Conservation (phyloP, 2,888 invertebrate genomes). For the Tenthredo amoena region DNA sequence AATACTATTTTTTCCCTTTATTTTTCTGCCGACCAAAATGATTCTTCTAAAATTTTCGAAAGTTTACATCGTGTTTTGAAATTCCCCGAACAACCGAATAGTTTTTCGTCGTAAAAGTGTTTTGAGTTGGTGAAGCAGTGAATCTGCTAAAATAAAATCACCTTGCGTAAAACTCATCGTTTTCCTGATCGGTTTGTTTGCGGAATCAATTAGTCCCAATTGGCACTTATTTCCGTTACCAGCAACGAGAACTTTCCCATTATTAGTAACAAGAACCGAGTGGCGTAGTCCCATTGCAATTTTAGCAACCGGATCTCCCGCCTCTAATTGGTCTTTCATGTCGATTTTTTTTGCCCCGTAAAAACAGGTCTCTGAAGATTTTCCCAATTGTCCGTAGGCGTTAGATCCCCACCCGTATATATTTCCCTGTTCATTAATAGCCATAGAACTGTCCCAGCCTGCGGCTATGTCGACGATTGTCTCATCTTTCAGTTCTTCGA, state of each 20-base stretch:
- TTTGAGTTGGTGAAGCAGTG: not conserved
- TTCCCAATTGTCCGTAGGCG: conserved; percentile 87
- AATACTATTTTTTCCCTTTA: not conserved
- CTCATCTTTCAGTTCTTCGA: conserved; percentile 72
- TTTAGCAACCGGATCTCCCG: conserved; percentile 72
- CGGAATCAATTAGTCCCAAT: conserved; percentile 80
- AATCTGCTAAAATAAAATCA: conserved; percentile 59
- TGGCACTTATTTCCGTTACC: conserved; percentile 86
- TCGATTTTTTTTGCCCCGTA: conserved; percentile 48
- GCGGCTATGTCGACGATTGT: conserved; percentile 84
- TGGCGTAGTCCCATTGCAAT: conserved; percentile 85
- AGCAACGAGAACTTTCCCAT: conserved; percentile 82
- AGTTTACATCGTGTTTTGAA: not conserved
- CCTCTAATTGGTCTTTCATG: conserved; percentile 69
- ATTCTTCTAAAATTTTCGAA: not conserved
- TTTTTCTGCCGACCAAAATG: not conserved
- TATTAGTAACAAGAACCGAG: conserved; percentile 83
- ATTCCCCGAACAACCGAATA: not conserved
- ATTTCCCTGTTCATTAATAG: conserved; percentile 84
- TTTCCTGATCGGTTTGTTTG: conserved; percentile 72
- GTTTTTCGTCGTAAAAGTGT: not conserved
- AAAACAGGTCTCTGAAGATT: not conserved
- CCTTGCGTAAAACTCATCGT: conserved; percentile 78
- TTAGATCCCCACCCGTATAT: conserved; percentile 93
- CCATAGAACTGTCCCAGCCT: conserved; percentile 92